Conservation (phyloP, 37 sponge, comb jelly and placozoan genomes). For the Geodia barretti region DNA sequence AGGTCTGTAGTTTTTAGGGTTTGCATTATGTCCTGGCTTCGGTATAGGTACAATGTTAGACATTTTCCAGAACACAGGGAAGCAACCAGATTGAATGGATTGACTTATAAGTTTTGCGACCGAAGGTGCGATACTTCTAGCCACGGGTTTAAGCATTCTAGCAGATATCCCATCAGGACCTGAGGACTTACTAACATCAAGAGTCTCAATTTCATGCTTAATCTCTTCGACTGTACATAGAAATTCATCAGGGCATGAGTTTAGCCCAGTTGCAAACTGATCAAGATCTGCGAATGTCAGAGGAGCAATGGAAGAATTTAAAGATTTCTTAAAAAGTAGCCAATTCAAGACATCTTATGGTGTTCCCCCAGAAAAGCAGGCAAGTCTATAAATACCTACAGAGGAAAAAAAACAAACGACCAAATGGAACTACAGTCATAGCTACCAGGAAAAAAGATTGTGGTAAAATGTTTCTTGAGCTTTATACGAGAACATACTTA, state of each 20-base stretch:
- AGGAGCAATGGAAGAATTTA: conserved; percentile 4
- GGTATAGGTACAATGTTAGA: conserved; percentile 9
- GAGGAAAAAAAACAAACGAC: too few relatives aligned
- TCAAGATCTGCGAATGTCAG: neutral
- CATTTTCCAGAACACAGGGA: conserved; percentile 3
- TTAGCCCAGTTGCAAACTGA: neutral
- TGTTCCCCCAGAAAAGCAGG: too few relatives aligned
- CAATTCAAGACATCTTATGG: too few relatives aligned
- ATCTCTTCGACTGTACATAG: conserved; percentile 21
- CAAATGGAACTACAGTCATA: too few relatives aligned
- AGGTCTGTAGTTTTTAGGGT: conserved; percentile 27
- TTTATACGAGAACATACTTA: too few relatives aligned
- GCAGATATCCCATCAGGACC: conserved; percentile 31
- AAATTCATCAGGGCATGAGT: neutral
- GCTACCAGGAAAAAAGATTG: too few relatives aligned
- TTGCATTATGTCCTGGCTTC: neutral
- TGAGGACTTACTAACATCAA: conserved; percentile 14
- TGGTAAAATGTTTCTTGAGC: too few relatives aligned
- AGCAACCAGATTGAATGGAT: neutral
- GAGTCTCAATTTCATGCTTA: neutral
- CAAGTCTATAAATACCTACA: too few relatives aligned
- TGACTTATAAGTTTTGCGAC: conserved; percentile 20
- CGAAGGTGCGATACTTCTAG: conserved; percentile 5
- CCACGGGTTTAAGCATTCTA: conserved; percentile 6
- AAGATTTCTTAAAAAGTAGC: neutral